Percentiles rank a stretch among this genome's conserved stretches.
Conservation (phyloP, 2,888 invertebrate genomes). For the Crocallis elinguaria region DNA sequence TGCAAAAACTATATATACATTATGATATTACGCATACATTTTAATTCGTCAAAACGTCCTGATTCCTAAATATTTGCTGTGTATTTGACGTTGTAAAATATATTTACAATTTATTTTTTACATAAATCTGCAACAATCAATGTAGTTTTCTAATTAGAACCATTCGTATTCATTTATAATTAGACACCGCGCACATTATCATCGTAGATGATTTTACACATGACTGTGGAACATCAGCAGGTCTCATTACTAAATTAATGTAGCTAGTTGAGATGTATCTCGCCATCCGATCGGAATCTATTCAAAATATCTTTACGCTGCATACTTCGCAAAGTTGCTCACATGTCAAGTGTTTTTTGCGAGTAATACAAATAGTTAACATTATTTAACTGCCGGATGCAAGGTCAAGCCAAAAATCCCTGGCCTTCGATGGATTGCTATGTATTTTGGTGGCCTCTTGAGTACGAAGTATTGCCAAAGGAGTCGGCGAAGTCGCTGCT, state of each 20-base stretch:
- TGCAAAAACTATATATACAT: no score
- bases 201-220: background rate
- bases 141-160: background rate
- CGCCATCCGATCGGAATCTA: conserved; percentile 1
- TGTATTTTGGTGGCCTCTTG: conserved; percentile 34
- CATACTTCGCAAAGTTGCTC: background rate
- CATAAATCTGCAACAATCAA: background rate
- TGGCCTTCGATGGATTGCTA: conserved; percentile 42
- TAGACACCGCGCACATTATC: no score
- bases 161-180: no score
- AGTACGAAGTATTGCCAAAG: conserved; percentile 4
- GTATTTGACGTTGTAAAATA: no score
- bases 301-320: conserved; percentile 7
- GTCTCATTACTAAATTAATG: conserved; percentile 4
- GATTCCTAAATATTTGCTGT: no score
- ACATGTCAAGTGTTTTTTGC: conserved; percentile 35
- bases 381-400: conserved; percentile 46
- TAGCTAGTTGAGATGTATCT: conserved; percentile 6
- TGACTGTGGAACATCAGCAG: background rate
- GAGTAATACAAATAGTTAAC: conserved; percentile 37
- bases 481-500: conserved; percentile 45
- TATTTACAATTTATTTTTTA: no score
- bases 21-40: no score
- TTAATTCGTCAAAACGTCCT: no score
- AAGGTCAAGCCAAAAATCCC: conserved; percentile 45